Percentiles rank a stretch among this genome's conserved stretches.
Conservation (phyloP, 2,113 vertebrate species). For the Chaetura pelagica region DNA sequence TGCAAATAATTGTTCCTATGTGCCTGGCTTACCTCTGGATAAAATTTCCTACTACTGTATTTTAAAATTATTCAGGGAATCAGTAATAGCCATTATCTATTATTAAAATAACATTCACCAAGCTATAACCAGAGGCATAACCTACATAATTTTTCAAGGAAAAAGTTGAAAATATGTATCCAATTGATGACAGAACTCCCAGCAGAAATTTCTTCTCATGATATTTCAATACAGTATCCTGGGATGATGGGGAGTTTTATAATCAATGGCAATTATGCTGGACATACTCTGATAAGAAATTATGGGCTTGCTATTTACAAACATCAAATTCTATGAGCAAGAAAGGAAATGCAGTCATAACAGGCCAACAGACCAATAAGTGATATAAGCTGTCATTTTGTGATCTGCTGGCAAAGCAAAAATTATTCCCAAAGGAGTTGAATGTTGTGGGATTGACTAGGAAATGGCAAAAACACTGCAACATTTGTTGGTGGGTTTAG, state of each 20-base stretch:
- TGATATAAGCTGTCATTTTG: conserved; percentile 64
- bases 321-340: conserved; percentile 73
- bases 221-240: conserved; percentile 53
- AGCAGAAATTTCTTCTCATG: conserved; percentile 57
- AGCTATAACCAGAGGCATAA: conserved; percentile 21
- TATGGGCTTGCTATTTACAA: conserved; percentile 74
- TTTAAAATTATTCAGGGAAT: conserved; percentile 44
- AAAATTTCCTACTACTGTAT: conserved; percentile 32
- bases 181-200: conserved; percentile 39
- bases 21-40: neutral
- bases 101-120: conserved; percentile 58
- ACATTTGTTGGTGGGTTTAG: neutral
- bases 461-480: neutral
- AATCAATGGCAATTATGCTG: conserved; percentile 74
- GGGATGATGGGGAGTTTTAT: conserved; percentile 65
- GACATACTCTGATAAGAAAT: conserved; percentile 75
- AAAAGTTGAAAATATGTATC: conserved; percentile 58
- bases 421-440: neutral
- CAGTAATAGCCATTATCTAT: conserved; percentile 63
- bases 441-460: neutral
- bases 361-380: conserved; percentile 59
- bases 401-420: conserved; percentile 60
- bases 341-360: conserved; percentile 69
- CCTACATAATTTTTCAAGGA: conserved; percentile 7
- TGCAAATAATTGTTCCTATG: neutral